Percentiles rank a stretch among this genome's conserved stretches.
These are phyloP conservation scores for Athene noctua DNA, from an alignment of 2,113 vertebrate species.

Conservation along the genomic window DNA sequence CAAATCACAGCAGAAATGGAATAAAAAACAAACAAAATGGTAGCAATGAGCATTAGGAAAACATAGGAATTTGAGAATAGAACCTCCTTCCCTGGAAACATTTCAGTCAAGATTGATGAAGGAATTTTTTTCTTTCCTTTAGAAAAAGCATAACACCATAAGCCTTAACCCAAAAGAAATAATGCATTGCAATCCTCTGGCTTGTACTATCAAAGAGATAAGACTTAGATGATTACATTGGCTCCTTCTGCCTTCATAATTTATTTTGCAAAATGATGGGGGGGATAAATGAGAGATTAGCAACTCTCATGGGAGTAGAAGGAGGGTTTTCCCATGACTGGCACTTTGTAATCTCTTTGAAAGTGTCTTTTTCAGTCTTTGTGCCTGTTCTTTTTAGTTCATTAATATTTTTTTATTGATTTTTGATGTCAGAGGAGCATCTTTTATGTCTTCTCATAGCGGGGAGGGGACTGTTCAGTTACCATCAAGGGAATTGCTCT, in stretches of 20 bases:
- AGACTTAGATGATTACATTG: constrained; percentile 29
- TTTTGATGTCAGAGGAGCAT: neutral
- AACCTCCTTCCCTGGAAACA: neutral
- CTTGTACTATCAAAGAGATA: constrained; percentile 4
- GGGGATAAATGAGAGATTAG: constrained; percentile 26
- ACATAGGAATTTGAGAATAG: neutral
- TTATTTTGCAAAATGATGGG: constrained; percentile 18
- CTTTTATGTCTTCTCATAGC: neutral
- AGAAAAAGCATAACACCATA: neutral
- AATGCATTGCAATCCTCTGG: neutral
- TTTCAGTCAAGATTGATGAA: neutral
- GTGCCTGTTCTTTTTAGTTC: neutral
- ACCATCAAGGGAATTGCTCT: neutral
- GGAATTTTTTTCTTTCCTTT: neutral
- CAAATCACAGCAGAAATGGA: neutral
- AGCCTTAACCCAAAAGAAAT: constrained; percentile 1
- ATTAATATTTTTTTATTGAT: neutral
- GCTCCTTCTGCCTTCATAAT: constrained; percentile 41
- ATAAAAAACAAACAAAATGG: neutral
- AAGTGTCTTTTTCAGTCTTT: neutral
- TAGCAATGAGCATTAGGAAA: neutral
- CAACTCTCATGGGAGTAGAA: neutral
- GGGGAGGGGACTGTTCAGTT: neutral
- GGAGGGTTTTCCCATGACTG: constrained; percentile 32
- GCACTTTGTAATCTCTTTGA: neutral